Evolutionary conservation across 2,113 vertebrate species (phyloP).

Genomic region (Heloderma charlesbogerti): DNA sequence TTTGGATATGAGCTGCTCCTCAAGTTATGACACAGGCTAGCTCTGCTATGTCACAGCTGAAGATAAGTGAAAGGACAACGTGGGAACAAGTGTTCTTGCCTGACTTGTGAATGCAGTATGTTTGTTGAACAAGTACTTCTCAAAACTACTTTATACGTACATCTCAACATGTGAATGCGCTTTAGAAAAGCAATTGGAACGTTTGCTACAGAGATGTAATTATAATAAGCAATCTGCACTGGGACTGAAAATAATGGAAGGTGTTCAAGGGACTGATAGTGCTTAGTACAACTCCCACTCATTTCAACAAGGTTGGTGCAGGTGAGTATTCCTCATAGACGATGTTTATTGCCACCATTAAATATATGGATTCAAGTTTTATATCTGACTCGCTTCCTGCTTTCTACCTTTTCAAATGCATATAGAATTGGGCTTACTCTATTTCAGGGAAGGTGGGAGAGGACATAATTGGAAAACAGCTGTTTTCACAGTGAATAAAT

Average conservation of each 20-base stretch:
- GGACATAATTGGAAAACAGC: no score
- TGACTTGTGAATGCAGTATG: neutral
- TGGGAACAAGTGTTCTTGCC: neutral
- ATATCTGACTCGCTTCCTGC: neutral
- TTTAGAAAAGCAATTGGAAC: neutral
- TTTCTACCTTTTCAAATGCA: constrained; percentile 15
- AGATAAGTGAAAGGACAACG: neutral
- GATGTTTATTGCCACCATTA: neutral
- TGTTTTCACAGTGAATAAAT: neutral
- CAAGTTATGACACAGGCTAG: neutral
- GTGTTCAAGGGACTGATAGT: neutral
- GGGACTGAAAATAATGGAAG: neutral
- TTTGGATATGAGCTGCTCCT: neutral
- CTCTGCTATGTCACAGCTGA: neutral
- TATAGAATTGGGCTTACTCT: neutral
- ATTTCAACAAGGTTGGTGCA: neutral
- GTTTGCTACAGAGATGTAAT: neutral
- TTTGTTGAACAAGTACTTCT: neutral
- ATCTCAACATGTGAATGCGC: neutral
- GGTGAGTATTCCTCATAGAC: neutral
- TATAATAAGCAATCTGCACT: neutral
- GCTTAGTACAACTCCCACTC: neutral
- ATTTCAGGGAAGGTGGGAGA: neutral
- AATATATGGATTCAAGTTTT: neutral
- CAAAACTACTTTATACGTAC: neutral